These are phyloP conservation scores for Patella pellucida DNA, from an alignment of 2,888 invertebrate species.

Conservation along the genomic window DNA sequence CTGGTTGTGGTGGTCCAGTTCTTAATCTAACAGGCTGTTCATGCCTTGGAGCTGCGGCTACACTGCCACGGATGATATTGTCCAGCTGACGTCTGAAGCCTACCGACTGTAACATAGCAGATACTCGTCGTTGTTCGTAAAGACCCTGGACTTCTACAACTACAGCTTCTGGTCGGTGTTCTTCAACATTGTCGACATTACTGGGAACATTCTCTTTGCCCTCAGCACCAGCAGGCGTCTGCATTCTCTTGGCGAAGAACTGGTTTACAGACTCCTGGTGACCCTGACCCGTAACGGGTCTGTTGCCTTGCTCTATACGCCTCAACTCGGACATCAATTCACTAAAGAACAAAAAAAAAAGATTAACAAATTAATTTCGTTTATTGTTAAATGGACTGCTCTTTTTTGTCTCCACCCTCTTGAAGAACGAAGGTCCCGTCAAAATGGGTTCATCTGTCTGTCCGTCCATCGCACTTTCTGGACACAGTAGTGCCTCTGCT, in stretches of 20 bases:
- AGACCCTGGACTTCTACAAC: conserved; percentile 67
- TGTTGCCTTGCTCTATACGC: conserved; percentile 59
- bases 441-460: too few species aligned
- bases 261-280: conserved; percentile 54
- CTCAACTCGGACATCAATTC: conserved; percentile 66
- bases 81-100: conserved; percentile 63
- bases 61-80: conserved; percentile 60
- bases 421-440: too few species aligned
- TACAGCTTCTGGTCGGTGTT: conserved; percentile 63
- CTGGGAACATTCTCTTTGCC: conserved; percentile 54
- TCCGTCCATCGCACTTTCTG: too few species aligned
- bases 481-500: too few species aligned
- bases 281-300: conserved; percentile 65
- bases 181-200: conserved; percentile 57
- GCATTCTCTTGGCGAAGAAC: conserved; percentile 56
- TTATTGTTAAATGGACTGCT: background rate
- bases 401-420: background rate
- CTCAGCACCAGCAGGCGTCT: conserved; percentile 32
- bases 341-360: conserved; percentile 40
- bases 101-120: conserved; percentile 58
- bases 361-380: background rate
- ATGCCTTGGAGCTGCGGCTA: conserved; percentile 32
- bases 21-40: conserved; percentile 4
- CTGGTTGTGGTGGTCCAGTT: conserved; percentile 2
- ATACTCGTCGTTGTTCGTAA: conserved; percentile 66